Conservation (phyloP, 2,797 vertebrate genomes). For the Odontamblyopus lacepedii region DNA sequence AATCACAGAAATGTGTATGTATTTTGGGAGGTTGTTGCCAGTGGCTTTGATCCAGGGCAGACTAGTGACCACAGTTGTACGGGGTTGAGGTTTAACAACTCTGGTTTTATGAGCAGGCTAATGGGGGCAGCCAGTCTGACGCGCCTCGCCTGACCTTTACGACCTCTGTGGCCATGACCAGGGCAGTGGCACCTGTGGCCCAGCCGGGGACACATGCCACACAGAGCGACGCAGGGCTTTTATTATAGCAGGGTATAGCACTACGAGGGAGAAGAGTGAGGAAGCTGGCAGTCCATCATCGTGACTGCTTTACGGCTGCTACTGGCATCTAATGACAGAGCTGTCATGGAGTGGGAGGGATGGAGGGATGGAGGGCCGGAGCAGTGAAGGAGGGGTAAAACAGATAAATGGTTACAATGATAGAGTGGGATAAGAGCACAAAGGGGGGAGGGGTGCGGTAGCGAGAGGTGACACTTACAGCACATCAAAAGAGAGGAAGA, state of each 20-base stretch:
- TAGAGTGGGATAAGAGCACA: constrained; percentile 67
- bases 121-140: constrained; percentile 59
- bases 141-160: constrained; percentile 57
- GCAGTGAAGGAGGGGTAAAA: constrained; percentile 62
- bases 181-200: constrained; percentile 72
- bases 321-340: constrained; percentile 76
- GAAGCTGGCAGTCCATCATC: constrained; percentile 68
- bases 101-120: constrained; percentile 63
- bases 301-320: constrained; percentile 75
- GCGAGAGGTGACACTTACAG: constrained; percentile 48
- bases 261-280: constrained; percentile 37
- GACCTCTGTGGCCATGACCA: constrained; percentile 63
- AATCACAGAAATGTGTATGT: constrained; percentile 24
- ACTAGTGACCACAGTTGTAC: constrained; percentile 63
- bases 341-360: constrained; percentile 68
- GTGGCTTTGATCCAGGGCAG: constrained; percentile 48
- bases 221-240: constrained; percentile 60
- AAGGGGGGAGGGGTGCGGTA: constrained; percentile 51
- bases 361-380: constrained; percentile 46
- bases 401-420: constrained; percentile 71
- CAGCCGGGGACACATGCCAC: constrained; percentile 71
- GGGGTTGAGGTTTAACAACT: constrained; percentile 67
- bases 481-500: constrained; percentile 46
- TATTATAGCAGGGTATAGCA: constrained; percentile 63
- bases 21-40: constrained; percentile 38